phyloP scores from a whole-genome alignment of 2,888 invertebrate species.

The Trilocha varians region DNA sequence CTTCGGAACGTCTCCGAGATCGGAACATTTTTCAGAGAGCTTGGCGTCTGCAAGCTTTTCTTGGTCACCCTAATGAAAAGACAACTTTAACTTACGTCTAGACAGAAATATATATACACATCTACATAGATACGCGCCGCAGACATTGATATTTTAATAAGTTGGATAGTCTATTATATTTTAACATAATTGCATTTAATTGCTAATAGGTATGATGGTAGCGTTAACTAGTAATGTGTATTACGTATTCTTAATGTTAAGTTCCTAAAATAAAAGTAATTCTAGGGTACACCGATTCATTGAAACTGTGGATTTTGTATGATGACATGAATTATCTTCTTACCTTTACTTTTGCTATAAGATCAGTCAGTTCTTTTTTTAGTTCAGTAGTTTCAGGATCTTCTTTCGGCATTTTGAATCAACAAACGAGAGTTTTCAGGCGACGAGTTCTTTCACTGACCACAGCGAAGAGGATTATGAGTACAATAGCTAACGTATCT shows the following conservation, averaged over 20 bases:
- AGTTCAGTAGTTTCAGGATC: constrained; percentile 86
- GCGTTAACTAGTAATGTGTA: no score
- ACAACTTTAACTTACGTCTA: not conserved
- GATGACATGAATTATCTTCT: not conserved
- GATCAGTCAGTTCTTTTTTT: constrained; percentile 85
- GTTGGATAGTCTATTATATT: no score
- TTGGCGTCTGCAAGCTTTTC: constrained; percentile 83
- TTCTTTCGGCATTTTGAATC: constrained; percentile 79
- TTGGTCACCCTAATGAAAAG: constrained; percentile 79
- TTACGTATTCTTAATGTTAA: no score
- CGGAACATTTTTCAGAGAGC: constrained; percentile 79
- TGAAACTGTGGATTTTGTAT: no score
- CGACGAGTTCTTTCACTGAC: constrained; percentile 11
- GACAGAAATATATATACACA: not conserved
- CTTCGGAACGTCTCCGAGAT: constrained; percentile 79
- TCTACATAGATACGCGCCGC: no score
- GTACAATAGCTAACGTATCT: constrained; percentile 17
- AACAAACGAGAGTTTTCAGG: not conserved
- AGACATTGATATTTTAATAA: no score
- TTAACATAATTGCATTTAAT: no score
- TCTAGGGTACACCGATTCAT: no score
- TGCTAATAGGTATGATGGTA: no score
- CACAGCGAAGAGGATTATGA: constrained; percentile 20
- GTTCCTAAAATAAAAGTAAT: no score
- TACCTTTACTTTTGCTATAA: constrained; percentile 87